Evolutionary conservation across 2,888 invertebrate genomes (phyloP), one percentile per base, ranked within the genome.

Genomic region (Rhagophthalmus giganteus): DNA sequence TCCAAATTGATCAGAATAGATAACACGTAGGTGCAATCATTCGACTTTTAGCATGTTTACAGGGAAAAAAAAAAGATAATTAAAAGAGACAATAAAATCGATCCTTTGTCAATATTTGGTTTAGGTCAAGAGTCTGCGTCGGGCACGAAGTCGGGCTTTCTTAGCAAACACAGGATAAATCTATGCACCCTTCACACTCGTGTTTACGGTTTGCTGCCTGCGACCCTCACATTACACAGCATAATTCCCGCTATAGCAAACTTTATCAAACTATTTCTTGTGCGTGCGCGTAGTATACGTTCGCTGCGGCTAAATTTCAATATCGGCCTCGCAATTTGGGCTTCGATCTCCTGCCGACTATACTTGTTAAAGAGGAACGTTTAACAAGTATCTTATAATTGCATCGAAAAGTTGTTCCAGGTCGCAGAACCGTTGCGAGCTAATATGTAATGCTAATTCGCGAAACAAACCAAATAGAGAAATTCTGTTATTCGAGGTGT

Each of bases 191-290:
- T 70, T 69, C 69, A 63, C 66, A 68, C 68, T 69, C 65, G 67
- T 67, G 68, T 73, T 73, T 68, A 74, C 74, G 74, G 72, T 73
- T 74, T 74, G 71, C 70, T 74, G 74, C 74, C 68, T 72, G 60
- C 71, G 62, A 74, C 73, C 72, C 73, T 71, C 66, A 62, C 67
- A 70, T 70, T 70, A 71, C 70, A 65, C 71, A 68, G 71, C 71
- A 69, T 69, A 70, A 71, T 71, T 72, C 44, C 54, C 45, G 27
- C 54, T 45, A 49, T 45, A 41, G 38, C 44, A 49, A 54, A 54
- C 54, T 54, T 54, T 45, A 49, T 49, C 49, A 49, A 54, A 54
- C 45, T 54, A 54, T 54, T 54, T 54, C 54, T 54, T 47, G 53
- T 45, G 37, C 30, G 45, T 44, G 31, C 15, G 26, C 37, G 34